Base-by-base conservation (phyloP, 2,888 invertebrate genomes). In the Caenorhabditis panamensis region DNA sequence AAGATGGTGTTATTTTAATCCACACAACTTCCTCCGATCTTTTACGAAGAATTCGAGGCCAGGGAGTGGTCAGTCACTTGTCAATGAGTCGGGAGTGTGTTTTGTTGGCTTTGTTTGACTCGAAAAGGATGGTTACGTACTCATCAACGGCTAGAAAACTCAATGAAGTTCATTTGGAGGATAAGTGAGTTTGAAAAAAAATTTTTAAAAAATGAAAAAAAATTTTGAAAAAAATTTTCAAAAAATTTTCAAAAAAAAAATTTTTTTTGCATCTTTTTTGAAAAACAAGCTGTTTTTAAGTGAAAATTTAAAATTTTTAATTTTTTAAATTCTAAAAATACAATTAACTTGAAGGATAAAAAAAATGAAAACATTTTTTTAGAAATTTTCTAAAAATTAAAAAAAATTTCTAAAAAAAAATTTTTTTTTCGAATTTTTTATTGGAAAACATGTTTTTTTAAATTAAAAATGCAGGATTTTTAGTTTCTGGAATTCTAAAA, bases 1-100 rank as follows among this genome's bases (percentile, higher is more conserved):
- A 93, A 90, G 97, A 95, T 93, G 98, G 98, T 0, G 96, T 97
- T 0, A 96, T 98, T 51, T 93, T 99, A 83, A 95, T 99, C 76
- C 99, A 99, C 92, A 98, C 99, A 77, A 96, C 97, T 20, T 96
- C 96, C 92, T 99, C 99, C 56, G 99, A 99, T 92, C 93, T 98
- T 59, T 93, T 99, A 86, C 94, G 97, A 87, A 95, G 96, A n/a
- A 92, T 97, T 16, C 75, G 79, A 28, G 85, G 81, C 2, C 62
- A 66, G 1, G 81, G 80, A 53, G 44, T 58, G 8, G 83, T 89
- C 26, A 82, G 82, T 31, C 79, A 87, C 62, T 71, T 89, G 54
- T 71, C 86, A 16, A 86, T 99, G 94, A 96, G 96, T 5, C 93
- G 98, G 20, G 99, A 99, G 93, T 98, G 98, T 51, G 95, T 97